phyloP scores from a whole-genome alignment of 2,797 vertebrate species.

The Diplodus sargus region DNA sequence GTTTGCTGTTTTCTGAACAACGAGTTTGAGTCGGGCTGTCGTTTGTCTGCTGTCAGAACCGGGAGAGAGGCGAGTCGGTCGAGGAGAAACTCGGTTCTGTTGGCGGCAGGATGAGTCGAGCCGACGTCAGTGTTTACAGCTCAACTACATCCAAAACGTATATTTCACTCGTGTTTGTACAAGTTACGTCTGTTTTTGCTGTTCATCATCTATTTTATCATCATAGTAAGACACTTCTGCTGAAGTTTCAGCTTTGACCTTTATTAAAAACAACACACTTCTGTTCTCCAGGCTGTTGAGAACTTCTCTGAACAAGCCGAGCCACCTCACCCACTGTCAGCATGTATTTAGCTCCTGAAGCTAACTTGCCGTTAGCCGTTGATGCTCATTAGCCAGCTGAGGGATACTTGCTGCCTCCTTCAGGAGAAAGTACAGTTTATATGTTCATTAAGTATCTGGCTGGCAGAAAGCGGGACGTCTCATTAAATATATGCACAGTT shows the following conservation, averaged over 20 bases:
- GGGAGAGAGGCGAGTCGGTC: background rate
- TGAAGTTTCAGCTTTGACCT: background rate
- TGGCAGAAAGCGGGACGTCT: slow-evolving; percentile 13
- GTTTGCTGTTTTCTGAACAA: slow-evolving; percentile 69
- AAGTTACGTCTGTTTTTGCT: background rate
- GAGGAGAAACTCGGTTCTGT: background rate
- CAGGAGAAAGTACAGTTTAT: background rate
- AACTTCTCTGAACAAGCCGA: background rate
- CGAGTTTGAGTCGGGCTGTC: slow-evolving; percentile 18
- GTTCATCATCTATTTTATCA: too few relatives aligned
- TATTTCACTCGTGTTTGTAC: too few relatives aligned
- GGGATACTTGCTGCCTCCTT: background rate
- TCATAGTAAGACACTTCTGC: too few relatives aligned
- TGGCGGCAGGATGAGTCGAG: too few relatives aligned
- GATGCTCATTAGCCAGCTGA: slow-evolving; percentile 17
- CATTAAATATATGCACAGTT: slow-evolving; percentile 17
- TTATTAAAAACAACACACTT: too few relatives aligned
- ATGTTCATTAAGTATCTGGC: slow-evolving; percentile 8
- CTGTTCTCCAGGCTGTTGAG: background rate
- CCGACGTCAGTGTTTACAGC: background rate
- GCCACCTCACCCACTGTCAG: background rate
- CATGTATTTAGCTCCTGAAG: slow-evolving; percentile 11
- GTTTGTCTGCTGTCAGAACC: slow-evolving; percentile 55
- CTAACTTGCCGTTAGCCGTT: slow-evolving; percentile 9
- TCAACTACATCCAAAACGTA: background rate